Percentiles rank a stretch among this genome's conserved stretches.
These are phyloP conservation scores for Drosophila repleta DNA, from an alignment of 1,140 invertebrate genomes.

Conservation along the genomic window DNA sequence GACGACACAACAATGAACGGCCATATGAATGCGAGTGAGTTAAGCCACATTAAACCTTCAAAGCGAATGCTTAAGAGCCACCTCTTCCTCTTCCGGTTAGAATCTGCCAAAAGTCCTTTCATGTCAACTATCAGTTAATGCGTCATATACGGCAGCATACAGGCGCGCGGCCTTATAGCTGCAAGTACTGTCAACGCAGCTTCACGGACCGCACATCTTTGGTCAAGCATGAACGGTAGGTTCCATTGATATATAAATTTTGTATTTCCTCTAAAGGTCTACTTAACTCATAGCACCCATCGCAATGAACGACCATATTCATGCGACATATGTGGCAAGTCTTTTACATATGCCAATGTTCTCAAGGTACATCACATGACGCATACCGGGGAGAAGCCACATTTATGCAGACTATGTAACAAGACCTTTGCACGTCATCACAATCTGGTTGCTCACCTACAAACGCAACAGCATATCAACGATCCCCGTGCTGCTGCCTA, in stretches of 20 bases:
- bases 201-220: slow-evolving; percentile 87
- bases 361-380: slow-evolving; percentile 86
- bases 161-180: slow-evolving; percentile 87
- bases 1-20: slow-evolving; percentile 73
- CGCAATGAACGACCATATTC: slow-evolving; percentile 91
- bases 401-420: slow-evolving; percentile 66
- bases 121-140: slow-evolving; percentile 80
- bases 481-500: slow-evolving; percentile 61
- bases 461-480: slow-evolving; percentile 74
- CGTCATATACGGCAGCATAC: slow-evolving; percentile 81
- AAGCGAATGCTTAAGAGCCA: too few species aligned
- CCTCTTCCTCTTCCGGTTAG: slow-evolving; percentile 29
- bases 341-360: slow-evolving; percentile 88
- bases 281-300: slow-evolving; percentile 84
- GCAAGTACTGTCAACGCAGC: slow-evolving; percentile 88
- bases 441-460: slow-evolving; percentile 75
- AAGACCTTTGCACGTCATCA: slow-evolving; percentile 77
- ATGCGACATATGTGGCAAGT: slow-evolving; percentile 88
- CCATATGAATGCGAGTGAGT: slow-evolving; percentile 81
- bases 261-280: neutral
- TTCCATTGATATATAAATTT: neutral
- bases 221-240: slow-evolving; percentile 86
- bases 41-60: too few species aligned
- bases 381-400: slow-evolving; percentile 80
- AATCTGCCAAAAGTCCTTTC: slow-evolving; percentile 73